phyloP scores from a whole-genome alignment of 2,888 invertebrate genomes.

The Coleophora flavipennella region DNA sequence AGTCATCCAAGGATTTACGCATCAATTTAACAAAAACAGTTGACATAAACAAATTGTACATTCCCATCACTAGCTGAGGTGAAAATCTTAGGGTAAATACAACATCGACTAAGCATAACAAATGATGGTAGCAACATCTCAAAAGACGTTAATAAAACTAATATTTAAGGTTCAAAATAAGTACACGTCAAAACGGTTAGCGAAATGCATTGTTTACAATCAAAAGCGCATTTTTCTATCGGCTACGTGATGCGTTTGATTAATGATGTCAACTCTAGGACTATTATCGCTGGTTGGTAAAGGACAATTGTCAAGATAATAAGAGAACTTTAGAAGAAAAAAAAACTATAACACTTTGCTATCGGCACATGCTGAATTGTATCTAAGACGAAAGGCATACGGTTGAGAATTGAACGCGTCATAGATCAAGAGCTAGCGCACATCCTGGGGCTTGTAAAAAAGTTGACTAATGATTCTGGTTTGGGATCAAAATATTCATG shows the following conservation, averaged over 20 bases:
- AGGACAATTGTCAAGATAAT: constrained; percentile 53
- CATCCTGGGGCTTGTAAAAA: constrained; percentile 33
- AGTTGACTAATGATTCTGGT: constrained; percentile 71
- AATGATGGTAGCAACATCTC: constrained; percentile 32
- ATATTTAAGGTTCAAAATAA: constrained; percentile 15
- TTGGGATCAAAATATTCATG: constrained; percentile 69
- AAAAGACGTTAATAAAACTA: background rate
- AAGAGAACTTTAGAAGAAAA: constrained; percentile 22
- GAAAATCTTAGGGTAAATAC: constrained; percentile 68
- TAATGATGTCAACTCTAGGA: constrained; percentile 58
- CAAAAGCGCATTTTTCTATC: constrained; percentile 22
- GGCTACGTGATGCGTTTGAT: constrained; percentile 47
- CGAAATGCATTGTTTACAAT: constrained; percentile 48
- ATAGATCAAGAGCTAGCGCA: background rate
- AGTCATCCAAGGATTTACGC: constrained; percentile 56
- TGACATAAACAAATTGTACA: constrained; percentile 66
- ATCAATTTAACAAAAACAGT: constrained; percentile 70
- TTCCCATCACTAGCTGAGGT: constrained; percentile 69
- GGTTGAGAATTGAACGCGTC: constrained; percentile 18
- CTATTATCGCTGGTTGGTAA: constrained; percentile 54
- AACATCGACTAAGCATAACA: constrained; percentile 43
- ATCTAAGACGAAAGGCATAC: constrained; percentile 14
- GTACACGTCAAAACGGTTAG: constrained; percentile 33
- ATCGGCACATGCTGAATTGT: too few species aligned
- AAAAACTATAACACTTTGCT: too few species aligned